Conservation (phyloP, 1,140 invertebrate species). For the Drosophila parabipectinata region DNA sequence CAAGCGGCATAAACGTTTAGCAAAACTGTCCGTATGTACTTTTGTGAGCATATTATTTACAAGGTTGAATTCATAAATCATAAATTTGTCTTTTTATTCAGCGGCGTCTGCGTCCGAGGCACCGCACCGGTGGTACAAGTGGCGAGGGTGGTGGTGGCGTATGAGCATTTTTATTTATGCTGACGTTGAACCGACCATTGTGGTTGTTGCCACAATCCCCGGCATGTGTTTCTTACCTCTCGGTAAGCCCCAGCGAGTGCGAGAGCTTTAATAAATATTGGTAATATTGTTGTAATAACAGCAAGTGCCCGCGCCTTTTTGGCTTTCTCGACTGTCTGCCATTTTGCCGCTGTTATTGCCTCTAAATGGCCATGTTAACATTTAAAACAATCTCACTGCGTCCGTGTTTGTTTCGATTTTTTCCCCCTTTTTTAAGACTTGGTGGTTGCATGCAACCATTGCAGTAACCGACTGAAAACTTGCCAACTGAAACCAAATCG, state of each 20-base stretch:
- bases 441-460: conserved; percentile 65
- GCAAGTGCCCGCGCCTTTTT: conserved; percentile 78
- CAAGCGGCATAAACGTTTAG: conserved; percentile 45
- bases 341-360: conserved; percentile 82
- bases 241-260: not conserved
- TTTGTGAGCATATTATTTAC: conserved; percentile 82
- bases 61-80: conserved; percentile 83
- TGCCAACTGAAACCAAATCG: conserved; percentile 28
- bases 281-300: conserved; percentile 82
- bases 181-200: conserved; percentile 67
- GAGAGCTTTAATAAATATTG: conserved; percentile 74
- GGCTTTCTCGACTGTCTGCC: conserved; percentile 69
- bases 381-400: conserved; percentile 80
- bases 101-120: conserved; percentile 34
- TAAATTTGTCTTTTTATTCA: conserved; percentile 82
- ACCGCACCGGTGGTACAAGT: conserved; percentile 3
- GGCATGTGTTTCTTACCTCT: not conserved
- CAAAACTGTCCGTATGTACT: conserved; percentile 56
- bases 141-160: conserved; percentile 63
- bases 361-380: conserved; percentile 83
- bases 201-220: conserved; percentile 34
- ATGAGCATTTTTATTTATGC: conserved; percentile 71
- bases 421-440: conserved; percentile 8
- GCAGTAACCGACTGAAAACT: not conserved
- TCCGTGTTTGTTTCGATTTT: conserved; percentile 33